Evolutionary conservation across 2,797 vertebrate species (phyloP).

Genomic region (Chiroxiphia lanceolata): DNA sequence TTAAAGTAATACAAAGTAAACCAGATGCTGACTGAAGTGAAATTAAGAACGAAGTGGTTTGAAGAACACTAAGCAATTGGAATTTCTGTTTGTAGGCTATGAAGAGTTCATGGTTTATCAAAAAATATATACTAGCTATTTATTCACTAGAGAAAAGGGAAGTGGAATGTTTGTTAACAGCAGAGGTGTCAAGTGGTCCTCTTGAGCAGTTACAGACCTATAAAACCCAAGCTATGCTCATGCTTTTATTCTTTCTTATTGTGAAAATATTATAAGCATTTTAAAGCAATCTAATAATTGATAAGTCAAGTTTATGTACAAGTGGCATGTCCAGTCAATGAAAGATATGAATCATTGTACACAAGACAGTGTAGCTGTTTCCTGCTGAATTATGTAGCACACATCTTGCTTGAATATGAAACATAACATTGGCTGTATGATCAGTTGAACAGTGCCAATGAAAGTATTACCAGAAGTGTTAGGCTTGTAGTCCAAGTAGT

Average conservation of each 20-base stretch:
- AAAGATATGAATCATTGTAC: neutral
- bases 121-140: neutral
- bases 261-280: neutral
- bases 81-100: neutral
- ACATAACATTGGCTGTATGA: neutral
- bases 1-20: neutral
- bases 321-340: neutral
- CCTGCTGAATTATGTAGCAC: neutral
- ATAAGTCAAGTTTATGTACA: neutral
- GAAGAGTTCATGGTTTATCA: neutral
- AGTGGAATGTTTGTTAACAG: neutral
- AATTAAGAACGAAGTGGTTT: neutral
- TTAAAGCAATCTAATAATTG: neutral
- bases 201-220: neutral
- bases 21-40: neutral
- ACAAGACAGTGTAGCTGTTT: neutral
- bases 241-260: neutral
- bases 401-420: neutral
- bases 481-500: neutral
- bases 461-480: neutral
- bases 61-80: neutral
- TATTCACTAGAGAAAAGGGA: neutral
- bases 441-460: neutral
- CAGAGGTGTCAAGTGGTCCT: neutral
- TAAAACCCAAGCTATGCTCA: neutral